Evolutionary conservation across 2,113 vertebrate species (phyloP).

Genomic region (Cinclus mexicanus): DNA sequence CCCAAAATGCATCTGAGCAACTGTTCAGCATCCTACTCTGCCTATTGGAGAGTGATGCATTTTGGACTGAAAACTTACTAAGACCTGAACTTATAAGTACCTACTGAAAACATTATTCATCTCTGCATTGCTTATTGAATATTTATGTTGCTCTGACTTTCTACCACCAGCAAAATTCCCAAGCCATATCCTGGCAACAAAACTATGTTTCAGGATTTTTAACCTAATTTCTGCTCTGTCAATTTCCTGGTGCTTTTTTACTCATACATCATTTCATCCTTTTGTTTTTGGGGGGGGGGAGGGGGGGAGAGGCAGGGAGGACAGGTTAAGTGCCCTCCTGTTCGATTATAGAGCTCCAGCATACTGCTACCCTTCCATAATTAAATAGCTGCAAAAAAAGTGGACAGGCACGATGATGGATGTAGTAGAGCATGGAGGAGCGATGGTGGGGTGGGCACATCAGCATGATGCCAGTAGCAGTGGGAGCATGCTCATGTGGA

Average conservation of each 20-base stretch:
- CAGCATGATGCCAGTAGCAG: neutral
- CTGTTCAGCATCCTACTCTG: neutral
- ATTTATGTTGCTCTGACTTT: slow-evolving; percentile 3
- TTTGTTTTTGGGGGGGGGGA: neutral
- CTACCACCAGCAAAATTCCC: neutral
- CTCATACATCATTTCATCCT: neutral
- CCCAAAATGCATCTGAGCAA: neutral
- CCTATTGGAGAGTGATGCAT: neutral
- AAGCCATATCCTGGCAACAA: neutral
- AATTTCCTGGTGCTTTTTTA: neutral
- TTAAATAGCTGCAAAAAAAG: neutral
- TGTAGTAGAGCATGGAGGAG: neutral
- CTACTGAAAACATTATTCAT: neutral
- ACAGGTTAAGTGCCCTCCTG: neutral
- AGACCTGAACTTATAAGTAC: neutral
- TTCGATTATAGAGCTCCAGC: neutral
- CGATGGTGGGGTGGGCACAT: rapidly evolving
- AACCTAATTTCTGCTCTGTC: neutral
- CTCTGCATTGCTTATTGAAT: neutral
- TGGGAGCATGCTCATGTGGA: rapidly evolving
- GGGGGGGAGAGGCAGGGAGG: neutral
- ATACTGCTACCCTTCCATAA: neutral
- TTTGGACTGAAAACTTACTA: neutral
- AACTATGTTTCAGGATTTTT: neutral
- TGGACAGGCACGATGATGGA: neutral